Base-by-base conservation (phyloP, 2,888 invertebrate genomes). In the Tinea semifulvella region DNA sequence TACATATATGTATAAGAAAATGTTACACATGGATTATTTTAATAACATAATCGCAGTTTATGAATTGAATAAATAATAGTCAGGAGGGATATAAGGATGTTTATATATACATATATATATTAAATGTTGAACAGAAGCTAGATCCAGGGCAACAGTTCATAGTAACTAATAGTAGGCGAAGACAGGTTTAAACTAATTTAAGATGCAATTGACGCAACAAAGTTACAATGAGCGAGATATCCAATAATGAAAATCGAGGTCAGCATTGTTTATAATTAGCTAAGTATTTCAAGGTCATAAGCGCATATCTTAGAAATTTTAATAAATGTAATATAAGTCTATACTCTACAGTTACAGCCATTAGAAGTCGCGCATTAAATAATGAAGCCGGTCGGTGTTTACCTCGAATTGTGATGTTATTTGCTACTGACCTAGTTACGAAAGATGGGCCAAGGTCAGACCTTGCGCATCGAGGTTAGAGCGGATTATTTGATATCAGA, bases 261-360 rank as follows among this genome's bases (percentile, higher is more conserved):
- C 79, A 76, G 63, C 56, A 57, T 46, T 52, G 67, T 76, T 76
- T 75, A 75, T 71, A 70, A 75, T 71, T 67, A 61, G 61, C 65
- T 68, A 79, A 75, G 63, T 76, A 72, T 79, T 79, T 80, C 79
- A 80, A 77, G 79, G 79, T 80, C 79, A 79, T 77, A 77, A 79
- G 16, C 19, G 38, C 38, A 38, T 11, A 76, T 72, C 75, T 75
- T 77, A 75, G 74, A 31, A 14, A 31, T 2, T 14, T 14, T 31
- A 31, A 31, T 31, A 77, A 75, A 74, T 69, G 76, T 75, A 74
- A n/a, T 73, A 65, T 66, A 71, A 61, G 65, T 19, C 60, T 61
- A 65, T 59, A 75, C 71, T 75, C 20, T 69, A 69, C 63, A 68
- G 55, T 56, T 58, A 56, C 60, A 56, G 5, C 22, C 66, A 54